Evolutionary conservation across 1,140 invertebrate genomes (phyloP), one percentile per base, ranked within the genome.

Genomic region (Aphaenogaster rudis): DNA sequence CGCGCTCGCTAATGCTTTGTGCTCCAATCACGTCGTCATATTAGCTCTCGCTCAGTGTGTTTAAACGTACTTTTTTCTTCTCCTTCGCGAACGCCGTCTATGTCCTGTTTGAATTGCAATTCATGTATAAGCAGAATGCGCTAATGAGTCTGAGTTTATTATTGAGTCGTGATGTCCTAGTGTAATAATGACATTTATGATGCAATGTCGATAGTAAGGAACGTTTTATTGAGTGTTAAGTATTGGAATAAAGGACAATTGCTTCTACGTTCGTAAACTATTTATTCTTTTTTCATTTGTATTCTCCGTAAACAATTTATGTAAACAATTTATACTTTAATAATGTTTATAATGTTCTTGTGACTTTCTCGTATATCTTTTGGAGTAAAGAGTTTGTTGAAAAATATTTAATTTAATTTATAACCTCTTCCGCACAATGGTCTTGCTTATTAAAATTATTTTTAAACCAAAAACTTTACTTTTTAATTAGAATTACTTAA

Each of bases 141-240:
- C 36, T 52, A 80, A 80, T 9, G 45, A 33, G 3, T 64, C 45
- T 48, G 45, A 48, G 17, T 48, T 61, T 63, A 48, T 76, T 76
- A 8, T 28, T 39, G 28, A 74, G 42, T 39, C 54, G 36, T 21
- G 15, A 33, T 7, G 2, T 39, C 36, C 3, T 50, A 76, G 50
- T 84, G 33, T 50, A 45, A 28, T 39, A 50, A 39, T 61, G 57
- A 74, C 13, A 61, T 15, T 82, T 74, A 76, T 84, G 54, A 84
- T 84, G 28, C 28, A 74, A 74, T 33, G 17, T 7, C 21, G 7
- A 71, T 36, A 6, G 7, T 17, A 13, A 45, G 15, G 2, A 66
- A 74, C 21, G 6, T 45, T 36, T 76, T 33, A 33, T 57, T 54
- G 39, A 45, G 17, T 57, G 33, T 13, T 50, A 17, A 57, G 15